phyloP scores from a whole-genome alignment of 1,140 invertebrate genomes.

The Drosophila athabasca region DNA sequence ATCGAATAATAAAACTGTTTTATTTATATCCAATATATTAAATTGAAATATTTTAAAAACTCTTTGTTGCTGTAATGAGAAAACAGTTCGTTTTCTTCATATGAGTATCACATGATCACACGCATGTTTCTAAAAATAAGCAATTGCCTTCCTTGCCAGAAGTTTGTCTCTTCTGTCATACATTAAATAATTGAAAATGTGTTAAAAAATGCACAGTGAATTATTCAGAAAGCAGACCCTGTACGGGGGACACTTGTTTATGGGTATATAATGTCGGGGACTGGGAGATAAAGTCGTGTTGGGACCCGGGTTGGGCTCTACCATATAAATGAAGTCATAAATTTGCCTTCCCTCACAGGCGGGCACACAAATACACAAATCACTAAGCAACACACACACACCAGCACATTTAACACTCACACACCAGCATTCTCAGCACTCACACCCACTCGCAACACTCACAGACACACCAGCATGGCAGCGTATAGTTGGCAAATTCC shows the following conservation, averaged over 20 bases:
- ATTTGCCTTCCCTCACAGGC: constrained; percentile 36
- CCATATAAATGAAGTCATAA: constrained; percentile 52
- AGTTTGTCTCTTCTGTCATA: constrained; percentile 20
- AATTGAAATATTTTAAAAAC: too few relatives aligned
- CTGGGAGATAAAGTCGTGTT: too few relatives aligned
- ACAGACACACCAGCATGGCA: constrained; percentile 8
- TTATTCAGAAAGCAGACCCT: constrained; percentile 33
- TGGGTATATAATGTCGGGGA: constrained; percentile 1
- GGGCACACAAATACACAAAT: constrained; percentile 37
- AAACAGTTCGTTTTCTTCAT: too few relatives aligned
- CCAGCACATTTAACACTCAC: background rate
- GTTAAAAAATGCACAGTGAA: constrained; percentile 49
- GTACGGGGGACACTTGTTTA: constrained; percentile 3
- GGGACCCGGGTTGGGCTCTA: constrained; percentile 1
- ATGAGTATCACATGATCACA: too few relatives aligned
- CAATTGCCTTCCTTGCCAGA: background rate
- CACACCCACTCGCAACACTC: too few relatives aligned
- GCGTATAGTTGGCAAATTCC: constrained; percentile 21
- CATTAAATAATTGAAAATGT: constrained; percentile 48
- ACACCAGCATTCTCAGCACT: background rate
- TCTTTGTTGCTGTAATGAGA: too few relatives aligned
- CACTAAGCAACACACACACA: constrained; percentile 3
- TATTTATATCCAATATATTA: too few relatives aligned
- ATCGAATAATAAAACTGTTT: too few relatives aligned
- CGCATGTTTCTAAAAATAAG: background rate